Evolutionary conservation across 92 coral and sea anemone species (phyloP).

Genomic region (Porites divaricata): DNA sequence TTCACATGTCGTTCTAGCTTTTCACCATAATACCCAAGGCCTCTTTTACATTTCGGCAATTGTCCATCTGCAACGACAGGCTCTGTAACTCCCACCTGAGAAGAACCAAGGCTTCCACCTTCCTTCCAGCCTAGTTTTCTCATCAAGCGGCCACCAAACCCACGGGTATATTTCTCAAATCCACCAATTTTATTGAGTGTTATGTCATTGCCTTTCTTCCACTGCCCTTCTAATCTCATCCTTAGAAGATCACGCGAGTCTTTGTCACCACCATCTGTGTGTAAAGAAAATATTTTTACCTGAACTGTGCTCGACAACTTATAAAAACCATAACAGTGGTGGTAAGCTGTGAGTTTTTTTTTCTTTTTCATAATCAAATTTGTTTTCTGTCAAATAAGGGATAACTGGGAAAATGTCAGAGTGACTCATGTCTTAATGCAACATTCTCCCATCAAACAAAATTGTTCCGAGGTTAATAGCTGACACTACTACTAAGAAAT

Average conservation of each 20-base stretch:
- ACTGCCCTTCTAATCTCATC: conserved; percentile 85
- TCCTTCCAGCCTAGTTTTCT: conserved; percentile 91
- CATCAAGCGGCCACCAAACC: conserved; percentile 92
- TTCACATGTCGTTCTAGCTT: conserved; percentile 83
- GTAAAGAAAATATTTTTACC: background rate
- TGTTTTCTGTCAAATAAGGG: too few relatives aligned
- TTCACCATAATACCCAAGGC: conserved; percentile 95
- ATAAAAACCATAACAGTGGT: background rate
- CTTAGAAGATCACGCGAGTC: conserved; percentile 87
- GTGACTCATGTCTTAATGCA: too few relatives aligned
- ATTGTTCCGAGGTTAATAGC: too few relatives aligned
- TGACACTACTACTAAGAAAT: too few relatives aligned
- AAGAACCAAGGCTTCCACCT: conserved; percentile 89
- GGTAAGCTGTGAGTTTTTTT: background rate
- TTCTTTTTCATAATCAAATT: background rate
- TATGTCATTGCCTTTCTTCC: conserved; percentile 81
- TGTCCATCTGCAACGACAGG: conserved; percentile 93
- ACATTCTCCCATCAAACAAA: too few relatives aligned
- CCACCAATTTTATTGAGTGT: conserved; percentile 83
- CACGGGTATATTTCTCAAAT: conserved; percentile 93
- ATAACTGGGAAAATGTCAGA: too few relatives aligned
- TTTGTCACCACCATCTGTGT: conserved; percentile 87
- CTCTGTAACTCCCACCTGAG: conserved; percentile 83
- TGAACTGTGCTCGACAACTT: background rate
- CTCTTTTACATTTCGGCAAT: conserved; percentile 86